Evolutionary conservation across 2,113 vertebrate species (phyloP), one percentile per base, ranked within the genome.

Genomic region (Phyllopteryx taeniolatus): DNA sequence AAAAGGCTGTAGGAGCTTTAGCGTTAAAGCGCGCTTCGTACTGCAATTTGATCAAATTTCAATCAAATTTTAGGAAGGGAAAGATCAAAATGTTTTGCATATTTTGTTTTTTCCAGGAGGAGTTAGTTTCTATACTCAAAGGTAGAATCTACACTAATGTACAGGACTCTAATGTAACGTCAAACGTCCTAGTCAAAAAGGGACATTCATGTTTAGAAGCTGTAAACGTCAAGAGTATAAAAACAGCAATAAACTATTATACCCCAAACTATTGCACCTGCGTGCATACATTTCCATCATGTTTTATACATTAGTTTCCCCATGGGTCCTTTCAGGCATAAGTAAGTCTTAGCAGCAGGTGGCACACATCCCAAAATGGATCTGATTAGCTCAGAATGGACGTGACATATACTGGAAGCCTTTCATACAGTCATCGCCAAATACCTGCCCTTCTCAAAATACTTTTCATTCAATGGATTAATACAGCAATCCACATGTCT

Each of bases 11-110:
- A 22, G 62, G 63, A 0, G 54, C 70, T 79, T 81, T 43, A 54
- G 68, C 54, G 62, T 70, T 76, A 84, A 75, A 51, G 33, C 2
- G 27, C 60, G 3, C 27, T 78, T 67, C 42, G 27, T 75, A 72
- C 67, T 71, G 74, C 74, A 74, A 72, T 84, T 75, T 15, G 68
- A 56, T 46, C 6, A 72, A 68, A 27, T 27, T 27, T 51, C 71
- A 77, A 56, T 62, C 11, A 73, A 22, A 70, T 57, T 74, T 83
- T 64, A 17, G 20, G 67, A 70, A 42, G 70, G n/a, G 27, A 6
- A 31, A 31, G 27, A 33, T 31, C 12, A 60, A 33, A 14, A 33
- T 27, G 27, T 5, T 14, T 31, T 15, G 13, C 27, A 15, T 60
- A 60, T 27, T 1, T 27, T 27, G 33, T 31, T 13, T 31, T 22